Conservation (phyloP, 2,113 vertebrate genomes). For the Corythoichthys haematopterus region DNA sequence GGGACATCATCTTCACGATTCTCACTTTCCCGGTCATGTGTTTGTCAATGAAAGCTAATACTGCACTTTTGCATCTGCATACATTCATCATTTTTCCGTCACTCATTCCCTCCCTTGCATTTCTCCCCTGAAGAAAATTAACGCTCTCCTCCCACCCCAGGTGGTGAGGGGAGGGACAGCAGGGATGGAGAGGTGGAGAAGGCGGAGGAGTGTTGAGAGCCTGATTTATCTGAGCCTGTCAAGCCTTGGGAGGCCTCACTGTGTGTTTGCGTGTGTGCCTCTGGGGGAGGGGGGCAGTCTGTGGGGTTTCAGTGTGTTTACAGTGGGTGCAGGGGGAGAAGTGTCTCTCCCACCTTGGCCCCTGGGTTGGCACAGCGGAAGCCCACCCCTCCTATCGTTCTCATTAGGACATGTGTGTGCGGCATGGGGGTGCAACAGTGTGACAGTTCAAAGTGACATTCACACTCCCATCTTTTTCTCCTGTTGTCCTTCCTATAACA, state of each 20-base stretch:
- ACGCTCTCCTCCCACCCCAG: slow-evolving; percentile 79
- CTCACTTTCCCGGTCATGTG: slow-evolving; percentile 47
- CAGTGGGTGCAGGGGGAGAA: slow-evolving; percentile 64
- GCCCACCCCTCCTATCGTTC: slow-evolving; percentile 65
- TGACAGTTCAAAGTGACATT: slow-evolving; percentile 83
- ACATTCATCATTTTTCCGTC: slow-evolving; percentile 20
- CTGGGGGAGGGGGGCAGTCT: slow-evolving; percentile 6
- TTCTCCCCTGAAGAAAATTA: slow-evolving; percentile 79
- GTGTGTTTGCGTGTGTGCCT: slow-evolving; percentile 45
- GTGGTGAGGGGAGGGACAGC: slow-evolving; percentile 72
- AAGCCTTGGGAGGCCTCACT: slow-evolving; percentile 76
- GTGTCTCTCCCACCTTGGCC: slow-evolving; percentile 77
- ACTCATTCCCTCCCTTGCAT: slow-evolving; percentile 44
- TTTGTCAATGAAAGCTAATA: slow-evolving; percentile 44
- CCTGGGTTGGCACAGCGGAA: slow-evolving; percentile 78
- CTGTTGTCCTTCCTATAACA: slow-evolving; percentile 62
- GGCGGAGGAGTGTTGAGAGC: slow-evolving; percentile 71
- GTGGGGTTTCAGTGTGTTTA: slow-evolving; percentile 47
- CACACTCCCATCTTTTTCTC: slow-evolving; percentile 69
- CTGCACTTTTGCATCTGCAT: slow-evolving; percentile 22
- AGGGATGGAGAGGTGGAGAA: slow-evolving; percentile 64
- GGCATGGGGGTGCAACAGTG: slow-evolving; percentile 51
- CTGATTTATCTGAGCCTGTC: slow-evolving; percentile 89
- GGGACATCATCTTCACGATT: slow-evolving; percentile 38
- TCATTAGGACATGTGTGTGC: slow-evolving; percentile 72